A percentile compares a stretch with the other conserved stretches of the same genome.
Evolutionary conservation across 2,888 invertebrate species (phyloP).

Genomic region (Esperia sulphurella): DNA sequence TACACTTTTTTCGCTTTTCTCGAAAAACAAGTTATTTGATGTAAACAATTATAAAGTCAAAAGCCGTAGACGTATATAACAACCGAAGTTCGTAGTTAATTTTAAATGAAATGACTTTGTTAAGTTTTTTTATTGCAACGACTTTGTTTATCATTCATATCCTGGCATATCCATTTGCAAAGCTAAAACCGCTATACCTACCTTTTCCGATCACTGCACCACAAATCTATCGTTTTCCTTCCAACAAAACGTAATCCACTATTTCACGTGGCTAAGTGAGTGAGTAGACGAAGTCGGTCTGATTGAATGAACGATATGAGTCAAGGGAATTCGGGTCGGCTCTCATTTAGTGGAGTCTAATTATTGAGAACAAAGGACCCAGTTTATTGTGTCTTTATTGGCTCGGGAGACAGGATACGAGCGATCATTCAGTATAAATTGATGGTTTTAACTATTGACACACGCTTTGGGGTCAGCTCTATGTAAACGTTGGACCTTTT

Average conservation of each 20-base stretch:
- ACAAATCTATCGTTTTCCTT: background rate
- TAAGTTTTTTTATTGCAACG: too few relatives aligned
- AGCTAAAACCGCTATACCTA: too few relatives aligned
- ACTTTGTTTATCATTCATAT: too few relatives aligned
- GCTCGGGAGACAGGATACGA: slow-evolving; percentile 11
- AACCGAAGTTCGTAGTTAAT: too few relatives aligned
- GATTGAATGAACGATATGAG: slow-evolving; percentile 32
- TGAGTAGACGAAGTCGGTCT: slow-evolving; percentile 12
- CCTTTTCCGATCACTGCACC: too few relatives aligned
- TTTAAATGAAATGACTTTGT: too few relatives aligned
- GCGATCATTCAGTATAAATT: background rate
- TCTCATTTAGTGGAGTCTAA: slow-evolving; percentile 41
- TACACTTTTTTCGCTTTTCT: too few relatives aligned
- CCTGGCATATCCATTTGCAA: background rate
- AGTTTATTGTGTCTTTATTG: slow-evolving; percentile 44
- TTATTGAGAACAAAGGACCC: slow-evolving; percentile 50
- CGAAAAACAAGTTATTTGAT: too few relatives aligned
- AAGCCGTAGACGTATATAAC: too few relatives aligned
- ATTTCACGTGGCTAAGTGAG: background rate
- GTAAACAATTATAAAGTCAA: too few relatives aligned
- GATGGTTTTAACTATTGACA: too few relatives aligned
- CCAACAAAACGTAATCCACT: background rate
- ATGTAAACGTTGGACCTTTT: background rate
- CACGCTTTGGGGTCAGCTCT: slow-evolving; percentile 12
- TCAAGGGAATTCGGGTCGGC: slow-evolving; percentile 40